These are phyloP conservation scores for Epinotia bilunana DNA, from an alignment of 2,888 invertebrate species.

Conservation along the genomic window DNA sequence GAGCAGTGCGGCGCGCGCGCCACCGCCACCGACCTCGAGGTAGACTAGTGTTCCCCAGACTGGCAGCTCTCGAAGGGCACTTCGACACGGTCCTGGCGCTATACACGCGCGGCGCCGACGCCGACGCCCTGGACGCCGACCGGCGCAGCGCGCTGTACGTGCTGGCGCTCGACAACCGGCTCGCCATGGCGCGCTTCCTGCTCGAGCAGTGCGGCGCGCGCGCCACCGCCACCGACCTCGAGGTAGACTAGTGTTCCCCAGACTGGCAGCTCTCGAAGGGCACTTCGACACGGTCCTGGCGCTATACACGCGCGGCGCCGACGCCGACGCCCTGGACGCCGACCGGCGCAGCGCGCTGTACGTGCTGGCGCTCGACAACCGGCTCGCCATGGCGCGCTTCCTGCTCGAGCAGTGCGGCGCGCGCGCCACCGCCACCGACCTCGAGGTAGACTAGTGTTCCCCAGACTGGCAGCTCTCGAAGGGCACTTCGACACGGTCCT, in stretches of 20 bases:
- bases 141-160: slow-evolving; percentile 96
- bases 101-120: no score
- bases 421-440: slow-evolving; percentile 51
- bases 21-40: slow-evolving; percentile 94
- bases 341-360: slow-evolving; percentile 94
- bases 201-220: slow-evolving; percentile 91
- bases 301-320: no score
- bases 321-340: no score
- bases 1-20: slow-evolving; percentile 90
- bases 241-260: no score
- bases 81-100: no score
- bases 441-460: no score
- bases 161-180: slow-evolving; percentile 88
- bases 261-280: no score
- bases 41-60: slow-evolving; percentile 50
- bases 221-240: no score
- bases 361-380: slow-evolving; percentile 90
- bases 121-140: slow-evolving; percentile 94
- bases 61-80: no score
- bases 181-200: background rate
- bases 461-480: no score
- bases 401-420: slow-evolving; percentile 90
- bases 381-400: slow-evolving; percentile 75
- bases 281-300: no score
- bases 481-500: no score